phyloP scores from a whole-genome alignment of 2,113 vertebrate genomes.

The Andinoacara biseriatus region DNA sequence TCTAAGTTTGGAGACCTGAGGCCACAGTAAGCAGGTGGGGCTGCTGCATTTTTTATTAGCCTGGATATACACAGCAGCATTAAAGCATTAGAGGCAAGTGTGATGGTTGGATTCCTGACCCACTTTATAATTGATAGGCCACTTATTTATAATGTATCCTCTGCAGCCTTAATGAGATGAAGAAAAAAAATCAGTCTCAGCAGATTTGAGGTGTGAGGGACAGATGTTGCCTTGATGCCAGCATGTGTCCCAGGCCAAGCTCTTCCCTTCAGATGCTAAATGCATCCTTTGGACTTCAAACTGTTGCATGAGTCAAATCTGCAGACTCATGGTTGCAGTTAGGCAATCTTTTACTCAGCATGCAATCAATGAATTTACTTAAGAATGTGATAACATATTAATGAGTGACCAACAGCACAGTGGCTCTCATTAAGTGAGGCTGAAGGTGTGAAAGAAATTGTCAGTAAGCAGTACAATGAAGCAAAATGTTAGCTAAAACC shows the following conservation, averaged over 20 bases:
- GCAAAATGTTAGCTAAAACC: background rate
- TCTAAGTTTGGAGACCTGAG: conserved; percentile 10
- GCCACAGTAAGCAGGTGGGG: conserved; percentile 41
- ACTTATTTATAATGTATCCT: conserved; percentile 70
- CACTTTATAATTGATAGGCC: conserved; percentile 72
- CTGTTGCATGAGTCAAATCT: conserved; percentile 10
- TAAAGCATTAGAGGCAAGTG: conserved; percentile 56
- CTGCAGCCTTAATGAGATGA: conserved; percentile 37
- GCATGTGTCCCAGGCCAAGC: background rate
- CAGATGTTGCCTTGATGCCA: conserved; percentile 12
- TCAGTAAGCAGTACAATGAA: background rate
- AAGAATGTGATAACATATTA: background rate
- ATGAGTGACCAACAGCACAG: background rate
- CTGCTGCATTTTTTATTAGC: conserved; percentile 63
- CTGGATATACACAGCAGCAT: conserved; percentile 43
- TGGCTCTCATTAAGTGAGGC: background rate
- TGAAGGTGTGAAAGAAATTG: background rate
- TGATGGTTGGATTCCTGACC: conserved; percentile 59
- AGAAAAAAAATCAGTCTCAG: conserved; percentile 53
- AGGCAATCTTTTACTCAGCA: background rate
- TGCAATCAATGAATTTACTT: accelerated
- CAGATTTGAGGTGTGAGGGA: conserved; percentile 40
- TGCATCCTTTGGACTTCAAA: background rate
- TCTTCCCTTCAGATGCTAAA: conserved; percentile 2
- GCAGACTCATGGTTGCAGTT: background rate